A percentile compares a stretch with the other conserved stretches of the same genome.
Conservation (phyloP, 92 coral and sea anemone genomes). For the Micromussa lordhowensis region DNA sequence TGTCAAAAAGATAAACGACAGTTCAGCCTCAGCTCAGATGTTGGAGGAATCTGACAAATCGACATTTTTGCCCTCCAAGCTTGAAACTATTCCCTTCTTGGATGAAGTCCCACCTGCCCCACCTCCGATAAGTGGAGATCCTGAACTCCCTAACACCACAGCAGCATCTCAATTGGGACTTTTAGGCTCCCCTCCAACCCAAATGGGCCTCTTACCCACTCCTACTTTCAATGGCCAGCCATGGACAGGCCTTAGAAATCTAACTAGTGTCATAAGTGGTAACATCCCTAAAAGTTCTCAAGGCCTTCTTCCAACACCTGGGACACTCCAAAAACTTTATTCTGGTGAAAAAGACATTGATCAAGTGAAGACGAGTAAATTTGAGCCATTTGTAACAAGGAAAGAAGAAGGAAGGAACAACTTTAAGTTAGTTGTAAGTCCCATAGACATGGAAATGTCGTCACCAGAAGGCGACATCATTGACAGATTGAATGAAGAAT, state of each 20-base stretch:
- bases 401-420: conserved; percentile 29
- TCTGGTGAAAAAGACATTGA: neutral
- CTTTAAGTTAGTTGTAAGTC: conserved; percentile 35
- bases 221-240: neutral
- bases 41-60: neutral
- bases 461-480: conserved; percentile 93
- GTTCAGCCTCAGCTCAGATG: neutral
- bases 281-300: neutral
- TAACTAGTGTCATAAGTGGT: neutral
- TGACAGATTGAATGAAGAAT: conserved; percentile 91
- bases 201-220: conserved; percentile 4
- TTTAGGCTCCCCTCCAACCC: neutral
- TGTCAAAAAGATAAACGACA: neutral
- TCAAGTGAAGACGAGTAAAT: neutral
- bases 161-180: conserved; percentile 9
- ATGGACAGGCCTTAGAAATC: neutral
- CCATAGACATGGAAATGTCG: conserved; percentile 94
- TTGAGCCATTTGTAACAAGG: neutral
- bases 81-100: conserved; percentile 42
- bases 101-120: conserved; percentile 27
- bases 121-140: neutral
- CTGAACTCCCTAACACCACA: neutral
- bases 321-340: neutral
- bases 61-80: conserved; percentile 10
- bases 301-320: conserved; percentile 13